These are phyloP conservation scores for Ictidomys tridecemlineatus DNA, from an alignment of 2,113 vertebrate species.

Conservation along the genomic window DNA sequence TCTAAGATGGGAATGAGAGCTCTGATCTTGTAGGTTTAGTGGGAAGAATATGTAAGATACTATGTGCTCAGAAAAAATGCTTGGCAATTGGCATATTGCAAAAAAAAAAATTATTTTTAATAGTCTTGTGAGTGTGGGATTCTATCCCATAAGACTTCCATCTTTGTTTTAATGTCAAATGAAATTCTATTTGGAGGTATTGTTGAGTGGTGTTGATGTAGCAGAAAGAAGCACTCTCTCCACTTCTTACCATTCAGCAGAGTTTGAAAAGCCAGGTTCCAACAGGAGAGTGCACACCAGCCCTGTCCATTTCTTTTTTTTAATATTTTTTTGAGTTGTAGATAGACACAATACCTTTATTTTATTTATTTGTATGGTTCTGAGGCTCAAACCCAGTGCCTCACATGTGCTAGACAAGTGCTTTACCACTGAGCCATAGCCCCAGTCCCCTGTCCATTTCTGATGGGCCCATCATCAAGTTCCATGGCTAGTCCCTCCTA, in stretches of 20 bases:
- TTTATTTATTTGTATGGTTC: too few species aligned
- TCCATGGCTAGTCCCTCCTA: background rate
- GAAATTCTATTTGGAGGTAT: background rate
- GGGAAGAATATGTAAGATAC: background rate
- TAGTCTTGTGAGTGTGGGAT: background rate
- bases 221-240: background rate
- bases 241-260: background rate
- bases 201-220: background rate
- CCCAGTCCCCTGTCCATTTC: too few species aligned
- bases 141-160: background rate
- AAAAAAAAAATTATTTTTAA: background rate
- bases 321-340: too few species aligned
- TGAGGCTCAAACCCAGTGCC: too few species aligned
- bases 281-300: background rate
- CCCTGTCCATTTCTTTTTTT: too few species aligned
- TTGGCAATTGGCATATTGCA: background rate
- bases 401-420: too few species aligned
- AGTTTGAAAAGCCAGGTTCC: background rate
- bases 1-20: background rate
- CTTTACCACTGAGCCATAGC: too few species aligned
- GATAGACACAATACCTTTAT: too few species aligned
- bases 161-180: background rate
- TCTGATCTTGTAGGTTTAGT: background rate
- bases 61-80: background rate
- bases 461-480: too few species aligned